Evolutionary conservation across 2,888 invertebrate genomes (phyloP).

Genomic region (Trissoscelio sp.): DNA sequence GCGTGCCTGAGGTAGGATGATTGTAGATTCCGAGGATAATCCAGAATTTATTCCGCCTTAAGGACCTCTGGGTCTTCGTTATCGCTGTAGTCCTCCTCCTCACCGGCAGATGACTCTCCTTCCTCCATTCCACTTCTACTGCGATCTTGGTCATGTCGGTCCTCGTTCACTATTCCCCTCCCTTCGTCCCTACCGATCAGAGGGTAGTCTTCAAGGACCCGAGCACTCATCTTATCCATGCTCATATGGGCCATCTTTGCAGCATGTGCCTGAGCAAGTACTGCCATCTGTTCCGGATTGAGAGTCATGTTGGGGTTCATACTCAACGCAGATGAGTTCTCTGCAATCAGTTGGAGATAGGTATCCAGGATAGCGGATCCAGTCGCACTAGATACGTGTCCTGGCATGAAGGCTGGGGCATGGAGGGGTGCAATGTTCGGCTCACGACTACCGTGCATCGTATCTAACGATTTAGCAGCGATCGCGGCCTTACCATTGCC

Average conservation of each 20-base stretch:
- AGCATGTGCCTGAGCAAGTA: conserved; percentile 88
- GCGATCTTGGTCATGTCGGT: conserved; percentile 76
- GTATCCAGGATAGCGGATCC: conserved; percentile 92
- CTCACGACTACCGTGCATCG: conserved; percentile 87
- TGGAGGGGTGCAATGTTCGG: conserved; percentile 87
- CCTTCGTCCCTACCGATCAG: conserved; percentile 81
- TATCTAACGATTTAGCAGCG: conserved; percentile 88
- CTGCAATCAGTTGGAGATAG: conserved; percentile 94
- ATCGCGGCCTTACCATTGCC: conserved; percentile 83
- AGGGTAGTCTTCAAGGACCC: conserved; percentile 79
- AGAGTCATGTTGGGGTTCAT: conserved; percentile 87
- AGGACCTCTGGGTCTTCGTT: conserved; percentile 80
- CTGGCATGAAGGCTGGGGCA: conserved; percentile 75
- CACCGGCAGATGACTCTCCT: conserved; percentile 79
- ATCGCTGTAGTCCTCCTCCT: conserved; percentile 82
- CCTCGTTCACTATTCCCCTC: conserved; percentile 78
- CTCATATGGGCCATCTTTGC: conserved; percentile 91
- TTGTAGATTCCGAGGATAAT: conserved; percentile 12
- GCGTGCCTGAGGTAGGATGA: conserved; percentile 76
- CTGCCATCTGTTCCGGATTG: conserved; percentile 87
- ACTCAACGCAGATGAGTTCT: conserved; percentile 91
- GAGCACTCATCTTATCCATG: conserved; percentile 83
- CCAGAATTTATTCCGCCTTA: conserved; percentile 77
- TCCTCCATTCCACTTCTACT: conserved; percentile 75
- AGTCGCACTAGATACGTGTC: conserved; percentile 81